Base-by-base conservation (phyloP, 2,113 vertebrate genomes). In the Tragelaphus imberbis region DNA sequence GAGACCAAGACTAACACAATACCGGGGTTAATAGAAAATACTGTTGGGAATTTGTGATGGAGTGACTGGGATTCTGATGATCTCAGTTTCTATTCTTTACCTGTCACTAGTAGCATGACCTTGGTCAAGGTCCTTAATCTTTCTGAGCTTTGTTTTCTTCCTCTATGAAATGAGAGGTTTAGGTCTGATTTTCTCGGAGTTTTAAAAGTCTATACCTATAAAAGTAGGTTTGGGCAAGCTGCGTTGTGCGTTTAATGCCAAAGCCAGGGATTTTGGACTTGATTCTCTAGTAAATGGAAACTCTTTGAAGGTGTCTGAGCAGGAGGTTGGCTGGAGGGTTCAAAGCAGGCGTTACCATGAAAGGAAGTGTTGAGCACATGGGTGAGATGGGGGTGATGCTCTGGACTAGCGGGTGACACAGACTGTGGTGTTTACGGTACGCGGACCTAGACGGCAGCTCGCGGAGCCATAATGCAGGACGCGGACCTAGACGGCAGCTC, bases 101-200 rank as follows among this genome's bases (percentile, higher is more conserved):
- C 53, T 97, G 75, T 47, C 47, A 19, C 47, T 19, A 21, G 5
- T 1, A 49, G 4, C 9, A 21, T 82, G 63, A 94, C 84, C 36
- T 84, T 71, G 49, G 92, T 47, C 30, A 93, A 65, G 56, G 80
- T 68, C 65, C 16, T 84, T 84, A 84, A 96, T 68, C 86, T 79
- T 44, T 77, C 80, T 68, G 96, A 92, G 30, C 80, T 90, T 59
- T 77, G 58, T 92, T 93, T 95, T 81, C 59, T 88, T 90, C 44
- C 65, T 94, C 51, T 63, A 9, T 93, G 53, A 97, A 96, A 95
- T 59, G 75, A 63, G n/a, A 47, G 27, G 30, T 91, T 97, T 87
- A 96, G 21, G 40, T 49, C 13, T 30, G 17, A 91, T 58, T 58
- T 75, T 92, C 53, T 91, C 40, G 59, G 82, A 40, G 36, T 75